These are phyloP conservation scores for Bhutanitis thaidina DNA, from an alignment of 2,888 invertebrate genomes.

Conservation along the genomic window DNA sequence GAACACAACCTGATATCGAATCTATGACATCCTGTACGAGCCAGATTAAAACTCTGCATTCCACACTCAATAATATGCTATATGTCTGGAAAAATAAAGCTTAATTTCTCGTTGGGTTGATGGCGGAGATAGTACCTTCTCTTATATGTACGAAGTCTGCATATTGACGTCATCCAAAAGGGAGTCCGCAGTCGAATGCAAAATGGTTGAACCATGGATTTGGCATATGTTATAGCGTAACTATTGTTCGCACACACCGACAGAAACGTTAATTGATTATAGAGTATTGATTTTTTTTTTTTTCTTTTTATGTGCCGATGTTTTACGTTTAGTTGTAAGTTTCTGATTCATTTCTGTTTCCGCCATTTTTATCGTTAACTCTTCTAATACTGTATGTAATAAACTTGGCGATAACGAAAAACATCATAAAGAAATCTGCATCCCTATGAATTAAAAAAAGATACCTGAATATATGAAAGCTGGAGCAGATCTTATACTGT, in stretches of 20 bases:
- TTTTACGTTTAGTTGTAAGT: too few relatives aligned
- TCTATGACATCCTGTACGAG: conserved; percentile 39
- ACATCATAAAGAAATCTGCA: too few relatives aligned
- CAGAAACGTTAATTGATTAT: conserved; percentile 7
- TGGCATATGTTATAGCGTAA: conserved; percentile 76
- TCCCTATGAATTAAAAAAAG: too few relatives aligned
- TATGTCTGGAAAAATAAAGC: background rate
- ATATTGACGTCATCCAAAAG: conserved; percentile 78
- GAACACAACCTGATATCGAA: conserved; percentile 62
- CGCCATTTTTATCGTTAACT: too few relatives aligned
- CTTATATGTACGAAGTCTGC: conserved; percentile 41
- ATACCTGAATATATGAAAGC: too few relatives aligned
- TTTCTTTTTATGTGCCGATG: too few relatives aligned
- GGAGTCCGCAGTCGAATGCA: conserved; percentile 74
- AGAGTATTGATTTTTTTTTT: background rate
- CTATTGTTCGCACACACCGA: conserved; percentile 54
- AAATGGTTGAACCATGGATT: conserved; percentile 77
- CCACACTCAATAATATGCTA: conserved; percentile 17
- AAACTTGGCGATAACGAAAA: too few relatives aligned
- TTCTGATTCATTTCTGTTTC: too few relatives aligned
- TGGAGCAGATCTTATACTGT: too few relatives aligned
- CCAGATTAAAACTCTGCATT: conserved; percentile 34
- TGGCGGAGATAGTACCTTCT: conserved; percentile 32
- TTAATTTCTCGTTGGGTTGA: background rate
- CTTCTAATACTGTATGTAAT: too few relatives aligned